Percentiles rank a stretch among this genome's conserved stretches.
phyloP scores from a whole-genome alignment of 2,888 invertebrate species.

The Lamellibrachia satsuma region DNA sequence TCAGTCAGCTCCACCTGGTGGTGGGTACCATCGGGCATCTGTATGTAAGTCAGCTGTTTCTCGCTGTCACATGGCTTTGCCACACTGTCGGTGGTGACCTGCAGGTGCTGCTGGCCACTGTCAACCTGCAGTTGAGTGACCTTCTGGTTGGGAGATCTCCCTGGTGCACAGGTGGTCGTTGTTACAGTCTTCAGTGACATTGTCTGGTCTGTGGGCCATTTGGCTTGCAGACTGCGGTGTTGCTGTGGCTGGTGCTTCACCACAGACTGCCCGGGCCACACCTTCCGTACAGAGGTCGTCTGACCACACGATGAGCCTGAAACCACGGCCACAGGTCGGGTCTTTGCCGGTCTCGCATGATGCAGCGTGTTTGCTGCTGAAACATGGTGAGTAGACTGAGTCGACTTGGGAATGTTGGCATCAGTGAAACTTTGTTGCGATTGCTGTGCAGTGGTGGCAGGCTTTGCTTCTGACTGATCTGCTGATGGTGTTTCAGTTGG shows the following conservation, averaged over 20 bases:
- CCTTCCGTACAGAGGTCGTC: neutral
- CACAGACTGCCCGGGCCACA: neutral
- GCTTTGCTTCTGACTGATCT: neutral
- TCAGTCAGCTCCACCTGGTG: slow-evolving; percentile 22
- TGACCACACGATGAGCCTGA: neutral
- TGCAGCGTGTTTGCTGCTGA: neutral
- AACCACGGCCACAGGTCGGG: neutral
- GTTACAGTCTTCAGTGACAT: neutral
- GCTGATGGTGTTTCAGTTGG: neutral
- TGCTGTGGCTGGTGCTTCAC: neutral
- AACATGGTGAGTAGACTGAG: neutral
- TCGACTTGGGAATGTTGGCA: neutral
- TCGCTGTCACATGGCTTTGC: neutral
- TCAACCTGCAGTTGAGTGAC: neutral
- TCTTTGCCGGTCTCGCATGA: neutral
- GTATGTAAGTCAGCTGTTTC: slow-evolving; percentile 14
- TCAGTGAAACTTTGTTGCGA: neutral
- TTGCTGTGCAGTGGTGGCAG: neutral
- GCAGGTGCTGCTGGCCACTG: neutral
- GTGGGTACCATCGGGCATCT: slow-evolving; percentile 25
- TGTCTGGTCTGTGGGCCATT: no score
- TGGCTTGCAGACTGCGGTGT: neutral
- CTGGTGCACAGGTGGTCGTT: neutral
- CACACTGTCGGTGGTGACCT: neutral
- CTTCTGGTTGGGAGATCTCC: neutral